Conservation (phyloP, 2,113 vertebrate genomes). For the Paradoxurus hermaphroditus region DNA sequence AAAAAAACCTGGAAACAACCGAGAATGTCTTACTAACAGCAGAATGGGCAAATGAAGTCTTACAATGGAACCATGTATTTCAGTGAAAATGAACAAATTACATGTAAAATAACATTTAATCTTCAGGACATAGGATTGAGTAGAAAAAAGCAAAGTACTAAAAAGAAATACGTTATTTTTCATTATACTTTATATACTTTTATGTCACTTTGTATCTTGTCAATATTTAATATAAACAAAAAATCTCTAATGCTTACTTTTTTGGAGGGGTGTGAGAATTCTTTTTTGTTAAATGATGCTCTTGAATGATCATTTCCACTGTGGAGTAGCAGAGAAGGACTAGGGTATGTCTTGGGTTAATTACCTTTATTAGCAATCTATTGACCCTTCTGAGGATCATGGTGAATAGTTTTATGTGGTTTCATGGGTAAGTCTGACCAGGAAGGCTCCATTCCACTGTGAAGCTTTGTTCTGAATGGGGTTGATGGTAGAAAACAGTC, state of each 20-base stretch:
- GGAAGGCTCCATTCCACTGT: not conserved
- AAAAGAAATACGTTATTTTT: not conserved
- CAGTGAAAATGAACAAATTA: not conserved
- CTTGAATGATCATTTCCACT: not conserved
- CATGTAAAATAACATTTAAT: not conserved
- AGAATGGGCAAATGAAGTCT: conserved; percentile 15
- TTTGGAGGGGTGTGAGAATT: not conserved
- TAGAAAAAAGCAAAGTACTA: not conserved
- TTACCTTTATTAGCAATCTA: not conserved
- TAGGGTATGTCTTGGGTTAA: not conserved
- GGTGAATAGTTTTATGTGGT: not conserved
- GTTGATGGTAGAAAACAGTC: not conserved
- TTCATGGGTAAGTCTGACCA: not conserved
- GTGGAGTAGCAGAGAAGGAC: not conserved
- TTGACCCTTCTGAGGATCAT: not conserved
- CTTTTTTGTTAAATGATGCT: not conserved
- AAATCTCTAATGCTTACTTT: not conserved
- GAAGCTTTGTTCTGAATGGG: not conserved
- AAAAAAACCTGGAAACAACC: not conserved
- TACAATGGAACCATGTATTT: not conserved
- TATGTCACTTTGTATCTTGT: not conserved
- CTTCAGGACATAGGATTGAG: not conserved
- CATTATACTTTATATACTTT: not conserved
- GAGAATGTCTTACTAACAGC: not conserved
- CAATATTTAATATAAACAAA: not conserved